Conservation (phyloP, 2,888 invertebrate genomes). For the Cremastobaeus sp. region DNA sequence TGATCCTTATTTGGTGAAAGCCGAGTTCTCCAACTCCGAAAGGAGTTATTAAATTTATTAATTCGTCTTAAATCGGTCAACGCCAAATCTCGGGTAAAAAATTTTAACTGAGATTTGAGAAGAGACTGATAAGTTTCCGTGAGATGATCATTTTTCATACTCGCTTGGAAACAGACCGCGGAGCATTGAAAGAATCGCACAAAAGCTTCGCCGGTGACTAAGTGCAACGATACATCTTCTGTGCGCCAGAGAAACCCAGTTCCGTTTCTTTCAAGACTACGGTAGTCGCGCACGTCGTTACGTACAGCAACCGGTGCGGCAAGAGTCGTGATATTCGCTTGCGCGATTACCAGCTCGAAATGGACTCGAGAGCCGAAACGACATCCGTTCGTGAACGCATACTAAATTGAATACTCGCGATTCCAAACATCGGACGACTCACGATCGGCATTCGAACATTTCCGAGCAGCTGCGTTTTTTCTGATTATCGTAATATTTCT, state of each 20-base stretch:
- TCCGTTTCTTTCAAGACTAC: constrained; percentile 41
- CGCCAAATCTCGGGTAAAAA: not conserved
- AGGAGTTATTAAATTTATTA: too few species aligned
- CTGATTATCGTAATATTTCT: too few species aligned
- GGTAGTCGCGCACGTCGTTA: constrained; percentile 36
- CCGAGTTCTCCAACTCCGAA: too few species aligned
- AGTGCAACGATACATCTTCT: constrained; percentile 66
- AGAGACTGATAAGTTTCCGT: constrained; percentile 16
- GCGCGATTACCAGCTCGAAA: constrained; percentile 36
- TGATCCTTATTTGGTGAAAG: too few species aligned
- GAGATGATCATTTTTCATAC: constrained; percentile 46
- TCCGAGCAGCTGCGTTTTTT: too few species aligned
- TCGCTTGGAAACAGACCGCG: constrained; percentile 40
- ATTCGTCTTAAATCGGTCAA: too few species aligned
- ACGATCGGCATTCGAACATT: too few species aligned
- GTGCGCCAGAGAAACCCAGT: constrained; percentile 40
- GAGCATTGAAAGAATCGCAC: constrained; percentile 54
- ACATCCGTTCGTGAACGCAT: constrained; percentile 29
- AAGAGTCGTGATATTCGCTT: constrained; percentile 29
- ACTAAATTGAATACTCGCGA: constrained; percentile 28
- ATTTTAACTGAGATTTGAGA: constrained; percentile 12
- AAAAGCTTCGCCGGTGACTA: constrained; percentile 62
- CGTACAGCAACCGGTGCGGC: constrained; percentile 32
- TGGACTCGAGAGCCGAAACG: constrained; percentile 22
- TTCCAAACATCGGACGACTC: constrained; percentile 5